A percentile compares a stretch with the other conserved stretches of the same genome.
Evolutionary conservation across 2,113 vertebrate species (phyloP).

Genomic region (Trichomycterus rosablanca): DNA sequence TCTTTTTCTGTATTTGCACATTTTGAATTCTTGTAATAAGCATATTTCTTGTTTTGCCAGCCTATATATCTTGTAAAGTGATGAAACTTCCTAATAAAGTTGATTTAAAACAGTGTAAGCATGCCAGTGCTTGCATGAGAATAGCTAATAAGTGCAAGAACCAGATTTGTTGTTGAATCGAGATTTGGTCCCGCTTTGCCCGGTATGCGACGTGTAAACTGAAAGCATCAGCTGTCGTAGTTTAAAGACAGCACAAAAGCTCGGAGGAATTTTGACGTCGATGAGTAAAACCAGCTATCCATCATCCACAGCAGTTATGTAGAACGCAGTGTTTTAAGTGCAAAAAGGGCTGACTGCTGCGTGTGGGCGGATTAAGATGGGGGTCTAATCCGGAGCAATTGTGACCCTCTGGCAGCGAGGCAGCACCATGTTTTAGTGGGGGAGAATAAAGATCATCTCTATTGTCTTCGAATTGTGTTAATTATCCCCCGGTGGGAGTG

Average conservation of each 20-base stretch:
- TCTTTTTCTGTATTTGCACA: too few relatives aligned
- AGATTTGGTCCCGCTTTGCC: too few relatives aligned
- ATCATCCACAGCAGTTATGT: conserved; percentile 1
- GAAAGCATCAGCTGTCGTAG: neutral
- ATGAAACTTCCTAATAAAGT: too few relatives aligned
- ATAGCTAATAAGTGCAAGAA: neutral
- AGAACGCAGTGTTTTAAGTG: conserved; percentile 19
- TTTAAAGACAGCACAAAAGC: too few relatives aligned
- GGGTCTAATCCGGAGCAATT: conserved; percentile 63
- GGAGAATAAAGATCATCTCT: conserved; percentile 72
- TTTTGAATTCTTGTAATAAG: too few relatives aligned
- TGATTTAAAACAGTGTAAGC: too few relatives aligned
- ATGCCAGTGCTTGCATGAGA: neutral
- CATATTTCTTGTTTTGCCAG: too few relatives aligned
- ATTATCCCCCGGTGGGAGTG: conserved; percentile 79
- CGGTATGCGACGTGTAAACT: neutral
- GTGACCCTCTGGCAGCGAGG: conserved; percentile 70
- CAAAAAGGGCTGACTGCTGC: conserved; percentile 48
- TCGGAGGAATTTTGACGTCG: too few relatives aligned
- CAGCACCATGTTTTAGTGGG: conserved; percentile 72
- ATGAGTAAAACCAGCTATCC: neutral
- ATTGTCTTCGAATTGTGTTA: conserved; percentile 93
- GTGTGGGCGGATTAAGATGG: conserved; percentile 43
- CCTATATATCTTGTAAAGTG: too few relatives aligned
- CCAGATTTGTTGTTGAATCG: too few relatives aligned